Percentiles rank a stretch among this genome's conserved stretches.
These are phyloP conservation scores for Heliconius melpomene DNA, from an alignment of 1,140 invertebrate species.

Conservation along the genomic window DNA sequence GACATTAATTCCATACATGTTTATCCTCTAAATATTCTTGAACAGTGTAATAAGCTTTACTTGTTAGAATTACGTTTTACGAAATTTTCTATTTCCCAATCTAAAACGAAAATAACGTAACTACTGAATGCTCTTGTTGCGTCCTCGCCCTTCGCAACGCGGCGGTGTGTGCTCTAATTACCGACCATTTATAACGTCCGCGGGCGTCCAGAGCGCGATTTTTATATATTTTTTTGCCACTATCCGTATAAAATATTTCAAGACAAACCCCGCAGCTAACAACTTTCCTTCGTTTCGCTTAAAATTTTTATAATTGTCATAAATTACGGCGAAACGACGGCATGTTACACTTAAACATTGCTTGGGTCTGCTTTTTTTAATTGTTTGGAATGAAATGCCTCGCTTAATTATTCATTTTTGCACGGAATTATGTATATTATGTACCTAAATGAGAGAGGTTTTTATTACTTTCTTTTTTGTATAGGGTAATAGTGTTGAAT, in stretches of 20 bases:
- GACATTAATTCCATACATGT: too few relatives aligned
- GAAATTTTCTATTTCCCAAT: too few relatives aligned
- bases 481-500: background rate
- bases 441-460: background rate
- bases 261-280: constrained; percentile 52
- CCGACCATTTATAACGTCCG: constrained; percentile 70
- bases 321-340: constrained; percentile 50
- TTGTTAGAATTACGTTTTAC: too few relatives aligned
- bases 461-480: background rate
- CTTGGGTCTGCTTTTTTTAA: constrained; percentile 36
- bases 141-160: constrained; percentile 31
- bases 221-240: constrained; percentile 63
- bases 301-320: constrained; percentile 61
- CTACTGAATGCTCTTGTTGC: constrained; percentile 22
- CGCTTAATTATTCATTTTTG: constrained; percentile 41
- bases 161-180: constrained; percentile 70
- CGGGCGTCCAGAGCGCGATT: constrained; percentile 61
- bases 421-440: constrained; percentile 24
- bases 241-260: constrained; percentile 62
- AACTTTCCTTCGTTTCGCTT: constrained; percentile 52
- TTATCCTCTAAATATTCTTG: too few relatives aligned
- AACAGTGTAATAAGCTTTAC: too few relatives aligned
- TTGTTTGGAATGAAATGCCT: constrained; percentile 41
- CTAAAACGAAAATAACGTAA: too few relatives aligned
- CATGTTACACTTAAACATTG: constrained; percentile 39